Evolutionary conservation across 2,888 invertebrate genomes (phyloP).

Genomic region (Sphinx pinastri): DNA sequence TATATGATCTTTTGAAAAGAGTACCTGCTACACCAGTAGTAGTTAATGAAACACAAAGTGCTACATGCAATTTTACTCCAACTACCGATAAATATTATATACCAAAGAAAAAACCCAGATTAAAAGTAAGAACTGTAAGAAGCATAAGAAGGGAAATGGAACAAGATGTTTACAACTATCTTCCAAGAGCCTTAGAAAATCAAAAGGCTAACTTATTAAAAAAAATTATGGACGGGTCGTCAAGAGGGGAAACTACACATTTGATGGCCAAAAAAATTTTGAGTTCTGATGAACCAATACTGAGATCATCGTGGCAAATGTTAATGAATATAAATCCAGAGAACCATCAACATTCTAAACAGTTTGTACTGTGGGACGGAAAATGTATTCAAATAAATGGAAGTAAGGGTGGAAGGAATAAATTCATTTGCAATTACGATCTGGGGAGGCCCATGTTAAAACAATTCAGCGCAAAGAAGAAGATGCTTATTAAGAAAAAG

Average conservation of each 20-base stretch:
- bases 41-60: constrained; percentile 37
- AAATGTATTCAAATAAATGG: constrained; percentile 66
- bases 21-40: constrained; percentile 55
- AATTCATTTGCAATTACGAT: constrained; percentile 63
- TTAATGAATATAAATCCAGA: constrained; percentile 71
- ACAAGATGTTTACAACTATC: constrained; percentile 58
- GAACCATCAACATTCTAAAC: constrained; percentile 52
- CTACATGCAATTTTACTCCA: constrained; percentile 58
- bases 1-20: constrained; percentile 60
- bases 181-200: constrained; percentile 61
- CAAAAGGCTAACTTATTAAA: constrained; percentile 63
- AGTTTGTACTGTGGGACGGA: constrained; percentile 69
- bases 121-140: constrained; percentile 72
- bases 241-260: constrained; percentile 62
- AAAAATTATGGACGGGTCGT: constrained; percentile 65
- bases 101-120: constrained; percentile 62
- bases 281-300: constrained; percentile 58
- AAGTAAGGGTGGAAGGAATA: constrained; percentile 66
- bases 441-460: constrained; percentile 46
- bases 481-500: constrained; percentile 46
- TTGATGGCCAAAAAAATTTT: constrained; percentile 61
- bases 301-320: constrained; percentile 75
- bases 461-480: constrained; percentile 40
- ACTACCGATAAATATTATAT: constrained; percentile 62
- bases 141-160: constrained; percentile 67